Evolutionary conservation across 2,888 invertebrate genomes (phyloP), one percentile per base, ranked within the genome.

Genomic region (Tortrix viridana): DNA sequence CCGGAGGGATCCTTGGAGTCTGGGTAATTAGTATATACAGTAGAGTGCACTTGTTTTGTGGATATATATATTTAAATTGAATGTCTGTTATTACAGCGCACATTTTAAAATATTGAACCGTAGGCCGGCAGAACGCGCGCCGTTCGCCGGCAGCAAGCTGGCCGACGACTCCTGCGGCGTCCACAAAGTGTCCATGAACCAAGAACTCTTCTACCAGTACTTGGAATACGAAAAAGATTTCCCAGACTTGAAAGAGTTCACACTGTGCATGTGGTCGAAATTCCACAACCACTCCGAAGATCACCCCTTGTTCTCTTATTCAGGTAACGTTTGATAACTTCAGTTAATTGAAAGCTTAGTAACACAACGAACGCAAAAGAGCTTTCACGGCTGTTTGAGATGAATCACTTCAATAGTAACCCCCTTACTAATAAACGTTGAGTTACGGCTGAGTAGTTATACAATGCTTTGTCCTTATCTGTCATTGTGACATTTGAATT

Each of bases 271-370:
- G 86, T 97, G 97, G 97, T 94, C 94, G 73, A 96, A 96, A 74
- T 97, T 96, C 77, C 94, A 94, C 72, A 97, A 97, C 76, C 97
- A 97, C 78, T 94, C 95, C 22, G 95, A 95, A 65, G 96, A 97
- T 78, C 97, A 97, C 88, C 96, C 96, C 0, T 82, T 97, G 58
- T 95, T 97, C 79, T 96, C 97, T 16, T 97, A 97, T 81, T 94
- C 96, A 74, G 95, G 97, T 97, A 81, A 94, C 86, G 75, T 26
- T 61, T 23, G 32, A n/a, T n/a, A n/a, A n/a, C n/a, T n/a, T n/a
- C n/a, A n/a, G n/a, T 26, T 26, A 26, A 26, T 26, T 26, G 9
- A 9, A 26, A 26, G 9, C 3, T 26, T 2, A 26, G 9, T 3
- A 3, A 9, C 26, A 9, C 26, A 26, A 26, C 26, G 9, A 26